Base-by-base conservation (phyloP, 1,140 invertebrate genomes). In the Palaemon carinicauda region DNA sequence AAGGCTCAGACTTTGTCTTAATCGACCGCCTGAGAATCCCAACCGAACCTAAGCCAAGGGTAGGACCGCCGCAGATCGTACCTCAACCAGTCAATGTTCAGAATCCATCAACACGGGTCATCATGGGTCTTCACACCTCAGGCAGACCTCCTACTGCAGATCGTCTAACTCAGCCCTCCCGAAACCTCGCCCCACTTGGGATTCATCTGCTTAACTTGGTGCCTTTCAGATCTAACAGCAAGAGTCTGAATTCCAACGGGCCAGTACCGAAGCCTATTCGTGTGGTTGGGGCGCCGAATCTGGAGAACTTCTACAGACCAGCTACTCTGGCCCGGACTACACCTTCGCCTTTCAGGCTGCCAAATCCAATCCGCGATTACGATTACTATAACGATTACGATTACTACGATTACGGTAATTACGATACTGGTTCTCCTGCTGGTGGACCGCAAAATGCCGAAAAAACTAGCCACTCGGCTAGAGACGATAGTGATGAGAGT, bases 81-180 rank as follows among this genome's bases (percentile, higher is more conserved):
- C 84, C 77, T 0, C 77, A 85, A 24, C 84, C 84, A 3, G 84
- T 86, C 41, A 51, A 15, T 0, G 65, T 80, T 15, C 50, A 69
- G 29, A 56, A 56, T 5, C 73, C 56, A 3, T 24, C 56, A 41
- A 15, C 53, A 1, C 21, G 41, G 19, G 77, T 86, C 14, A 60
- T 85, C 27, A 86, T 80, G 77, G 84, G 84, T 12, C 84, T 86
- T 19, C 84, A 86, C 52, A 78, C 56, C 31, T 86, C 84, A 5
- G 84, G 84, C 10, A 71, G 52, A 41, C 60, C 84, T 24, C 52
- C 78, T 51, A 41, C 21, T 27, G 5, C 29, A 1, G 60, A 31
- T 0, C 73, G 31, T 17, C 17, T 65, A 0, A 50, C 27, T 5
- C 75, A 80, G 12, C 15, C 27, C 9, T 27, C 51, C 29, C 53